Conservation (phyloP, 1,140 invertebrate genomes). For the Anadara kagoshimensis region DNA sequence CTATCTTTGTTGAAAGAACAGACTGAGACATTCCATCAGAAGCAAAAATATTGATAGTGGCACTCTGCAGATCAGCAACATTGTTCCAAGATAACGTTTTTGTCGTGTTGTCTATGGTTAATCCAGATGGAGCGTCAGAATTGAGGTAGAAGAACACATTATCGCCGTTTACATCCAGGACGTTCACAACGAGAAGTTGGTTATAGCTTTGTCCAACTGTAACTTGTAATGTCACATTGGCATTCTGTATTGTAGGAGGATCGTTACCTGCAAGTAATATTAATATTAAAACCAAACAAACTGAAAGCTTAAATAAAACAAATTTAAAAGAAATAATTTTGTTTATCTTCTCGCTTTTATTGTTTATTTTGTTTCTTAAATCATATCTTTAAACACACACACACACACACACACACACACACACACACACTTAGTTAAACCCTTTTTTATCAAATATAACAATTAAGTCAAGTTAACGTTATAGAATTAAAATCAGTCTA, state of each 20-base stretch:
- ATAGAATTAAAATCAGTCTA: no score
- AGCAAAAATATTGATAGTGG: constrained; percentile 20
- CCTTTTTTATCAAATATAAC: no score
- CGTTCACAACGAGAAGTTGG: constrained; percentile 20
- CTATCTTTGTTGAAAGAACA: constrained; percentile 40
- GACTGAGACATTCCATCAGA: constrained; percentile 44
- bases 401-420: no score
- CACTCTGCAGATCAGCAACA: constrained; percentile 21
- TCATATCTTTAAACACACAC: no score
- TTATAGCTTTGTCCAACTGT: constrained; percentile 31
- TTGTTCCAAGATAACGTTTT: constrained; percentile 15
- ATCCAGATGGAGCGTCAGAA: constrained; percentile 21
- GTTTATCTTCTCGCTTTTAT: no score
- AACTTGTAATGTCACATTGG: constrained; percentile 36
- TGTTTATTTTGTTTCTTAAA: no score
- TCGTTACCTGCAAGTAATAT: constrained; percentile 37
- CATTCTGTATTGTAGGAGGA: constrained; percentile 36
- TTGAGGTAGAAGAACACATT: constrained; percentile 38
- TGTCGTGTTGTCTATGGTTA: constrained; percentile 28
- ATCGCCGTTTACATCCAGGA: constrained; percentile 42
- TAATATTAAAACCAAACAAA: no score
- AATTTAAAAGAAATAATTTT: no score
- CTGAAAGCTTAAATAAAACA: no score
- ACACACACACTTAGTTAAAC: no score
- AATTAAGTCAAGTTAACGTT: no score